phyloP scores from a whole-genome alignment of 2,113 vertebrate genomes.

The Aegotheles bennettii region DNA sequence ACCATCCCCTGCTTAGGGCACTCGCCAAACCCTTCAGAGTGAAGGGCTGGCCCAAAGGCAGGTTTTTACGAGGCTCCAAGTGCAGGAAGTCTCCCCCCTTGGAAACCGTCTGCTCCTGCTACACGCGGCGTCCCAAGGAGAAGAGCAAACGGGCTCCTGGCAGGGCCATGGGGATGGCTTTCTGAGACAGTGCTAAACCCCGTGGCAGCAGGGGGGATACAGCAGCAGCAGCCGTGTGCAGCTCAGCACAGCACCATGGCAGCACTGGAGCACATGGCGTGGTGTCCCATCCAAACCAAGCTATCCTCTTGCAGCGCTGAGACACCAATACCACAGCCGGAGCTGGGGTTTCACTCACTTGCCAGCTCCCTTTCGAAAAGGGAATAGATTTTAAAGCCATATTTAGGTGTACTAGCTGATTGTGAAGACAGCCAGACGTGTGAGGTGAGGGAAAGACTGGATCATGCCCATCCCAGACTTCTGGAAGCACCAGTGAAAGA shows the following conservation, averaged over 20 bases:
- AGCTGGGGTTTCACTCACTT: neutral
- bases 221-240: neutral
- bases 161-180: neutral
- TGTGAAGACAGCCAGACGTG: neutral
- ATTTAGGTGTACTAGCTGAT: neutral
- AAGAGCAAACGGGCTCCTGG: neutral
- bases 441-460: conserved; percentile 16
- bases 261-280: accelerated
- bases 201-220: neutral
- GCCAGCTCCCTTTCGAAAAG: conserved; percentile 16
- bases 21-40: neutral
- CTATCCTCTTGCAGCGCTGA: neutral
- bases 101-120: neutral
- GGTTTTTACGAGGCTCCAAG: neutral
- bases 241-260: accelerated
- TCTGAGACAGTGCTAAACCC: neutral
- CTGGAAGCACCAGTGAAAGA: conserved; percentile 7
- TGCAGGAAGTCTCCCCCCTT: neutral
- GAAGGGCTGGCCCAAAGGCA: neutral
- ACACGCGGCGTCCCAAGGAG: accelerated
- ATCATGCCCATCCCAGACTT: neutral
- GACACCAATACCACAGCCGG: neutral
- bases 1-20: neutral
- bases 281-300: neutral
- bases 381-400: conserved; percentile 7